A percentile compares a stretch with the other conserved stretches of the same genome.
These are phyloP conservation scores for Schrankia costaestrigalis DNA, from an alignment of 2,888 invertebrate species.

Conservation along the genomic window DNA sequence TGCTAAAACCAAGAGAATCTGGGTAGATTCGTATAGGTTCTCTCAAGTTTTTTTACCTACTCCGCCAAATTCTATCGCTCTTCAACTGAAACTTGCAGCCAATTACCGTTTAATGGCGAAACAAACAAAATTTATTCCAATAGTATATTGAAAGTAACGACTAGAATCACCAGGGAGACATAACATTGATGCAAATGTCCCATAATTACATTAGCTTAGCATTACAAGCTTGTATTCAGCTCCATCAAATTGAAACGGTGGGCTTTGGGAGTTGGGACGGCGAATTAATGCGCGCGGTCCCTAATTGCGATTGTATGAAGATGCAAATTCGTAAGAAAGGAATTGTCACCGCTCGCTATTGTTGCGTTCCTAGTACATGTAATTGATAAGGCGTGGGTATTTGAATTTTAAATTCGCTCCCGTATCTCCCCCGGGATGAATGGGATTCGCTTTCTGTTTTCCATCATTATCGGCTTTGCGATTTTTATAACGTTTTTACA, in stretches of 20 bases:
- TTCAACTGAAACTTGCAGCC: no score
- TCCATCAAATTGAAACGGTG: conserved; percentile 53
- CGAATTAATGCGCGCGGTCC: conserved; percentile 43
- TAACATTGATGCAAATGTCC: conserved; percentile 67
- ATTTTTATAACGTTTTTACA: conserved; percentile 27
- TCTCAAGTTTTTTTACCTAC: no score
- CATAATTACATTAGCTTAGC: conserved; percentile 54
- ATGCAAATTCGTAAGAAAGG: conserved; percentile 71
- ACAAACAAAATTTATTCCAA: conserved; percentile 42
- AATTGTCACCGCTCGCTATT: conserved; percentile 55
- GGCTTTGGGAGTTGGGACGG: conserved; percentile 16
- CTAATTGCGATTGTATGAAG: conserved; percentile 76
- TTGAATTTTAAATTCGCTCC: conserved; percentile 70
- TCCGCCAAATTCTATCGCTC: no score
- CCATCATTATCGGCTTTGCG: conserved; percentile 43
- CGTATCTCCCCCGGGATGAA: conserved; percentile 42
- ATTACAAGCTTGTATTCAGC: conserved; percentile 53
- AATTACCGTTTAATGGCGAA: conserved; percentile 18
- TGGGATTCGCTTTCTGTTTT: conserved; percentile 51
- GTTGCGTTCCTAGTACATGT: conserved; percentile 66
- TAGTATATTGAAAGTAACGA: conserved; percentile 61
- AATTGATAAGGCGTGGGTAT: conserved; percentile 75
- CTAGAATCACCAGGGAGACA: conserved; percentile 55
- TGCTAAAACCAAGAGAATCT: no score
- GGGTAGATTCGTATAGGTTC: no score